phyloP scores from a whole-genome alignment of 2,888 invertebrate species.

The Pharmacophagus antenor region DNA sequence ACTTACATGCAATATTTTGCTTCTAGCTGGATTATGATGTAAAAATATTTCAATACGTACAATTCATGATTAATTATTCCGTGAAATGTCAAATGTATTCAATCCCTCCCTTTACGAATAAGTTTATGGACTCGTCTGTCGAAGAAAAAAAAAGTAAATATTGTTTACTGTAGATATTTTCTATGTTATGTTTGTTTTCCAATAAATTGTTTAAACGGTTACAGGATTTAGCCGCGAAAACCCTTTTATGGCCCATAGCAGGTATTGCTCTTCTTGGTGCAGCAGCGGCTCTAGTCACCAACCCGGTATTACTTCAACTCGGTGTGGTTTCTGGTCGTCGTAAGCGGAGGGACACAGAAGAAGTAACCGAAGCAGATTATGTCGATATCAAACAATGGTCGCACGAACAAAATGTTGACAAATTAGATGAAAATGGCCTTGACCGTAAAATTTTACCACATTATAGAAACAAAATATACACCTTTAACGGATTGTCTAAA shows the following conservation, averaged over 20 bases:
- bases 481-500: conserved; percentile 8
- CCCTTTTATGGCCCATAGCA: conserved; percentile 86
- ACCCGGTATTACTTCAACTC: conserved; percentile 89
- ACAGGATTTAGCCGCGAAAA: conserved; percentile 64
- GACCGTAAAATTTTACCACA: not conserved
- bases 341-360: conserved; percentile 72
- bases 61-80: not conserved
- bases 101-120: too few species aligned
- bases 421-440: conserved; percentile 18
- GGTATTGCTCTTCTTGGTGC: conserved; percentile 91
- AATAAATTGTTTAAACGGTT: not conserved
- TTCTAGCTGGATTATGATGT: not conserved
- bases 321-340: conserved; percentile 85
- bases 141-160: not conserved
- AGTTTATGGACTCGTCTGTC: too few species aligned
- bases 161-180: not conserved
- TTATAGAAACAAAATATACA: not conserved
- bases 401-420: not conserved
- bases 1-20: not conserved
- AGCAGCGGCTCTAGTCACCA: conserved; percentile 88
- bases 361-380: conserved; percentile 40
- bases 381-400: conserved; percentile 29
- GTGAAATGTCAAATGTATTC: not conserved
- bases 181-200: not conserved
- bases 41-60: not conserved